phyloP scores from a whole-genome alignment of 1,140 invertebrate genomes.

The Gryon sp. region DNA sequence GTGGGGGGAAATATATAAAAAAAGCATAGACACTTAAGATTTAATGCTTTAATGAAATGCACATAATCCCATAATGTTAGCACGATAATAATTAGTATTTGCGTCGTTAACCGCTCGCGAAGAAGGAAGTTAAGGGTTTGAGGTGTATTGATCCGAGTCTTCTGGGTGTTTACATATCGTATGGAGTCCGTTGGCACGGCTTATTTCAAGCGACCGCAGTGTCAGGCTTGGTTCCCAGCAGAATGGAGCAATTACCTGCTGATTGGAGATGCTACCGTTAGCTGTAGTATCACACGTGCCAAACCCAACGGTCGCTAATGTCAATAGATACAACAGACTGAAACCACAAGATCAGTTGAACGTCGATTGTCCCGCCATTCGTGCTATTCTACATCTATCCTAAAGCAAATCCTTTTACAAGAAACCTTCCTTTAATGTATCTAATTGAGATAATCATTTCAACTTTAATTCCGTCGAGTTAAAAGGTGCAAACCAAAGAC shows the following conservation, averaged over 20 bases:
- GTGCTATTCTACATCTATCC: slow-evolving; percentile 60
- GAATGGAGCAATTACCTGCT: slow-evolving; percentile 70
- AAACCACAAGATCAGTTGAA: slow-evolving; percentile 63
- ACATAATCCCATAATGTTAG: slow-evolving; percentile 55
- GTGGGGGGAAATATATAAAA: slow-evolving; percentile 27
- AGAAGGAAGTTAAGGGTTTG: slow-evolving; percentile 44
- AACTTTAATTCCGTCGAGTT: slow-evolving; percentile 6
- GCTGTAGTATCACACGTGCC: slow-evolving; percentile 74
- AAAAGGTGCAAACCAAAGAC: too few species aligned
- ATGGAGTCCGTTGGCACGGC: slow-evolving; percentile 38
- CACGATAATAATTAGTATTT: slow-evolving; percentile 54
- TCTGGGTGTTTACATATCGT: slow-evolving; percentile 59
- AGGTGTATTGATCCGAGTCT: slow-evolving; percentile 53
- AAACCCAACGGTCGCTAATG: slow-evolving; percentile 70
- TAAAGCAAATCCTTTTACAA: slow-evolving; percentile 55
- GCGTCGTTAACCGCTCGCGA: slow-evolving; percentile 40
- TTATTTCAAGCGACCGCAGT: slow-evolving; percentile 61
- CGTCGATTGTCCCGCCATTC: slow-evolving; percentile 62
- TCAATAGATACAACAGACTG: slow-evolving; percentile 66
- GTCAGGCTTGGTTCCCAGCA: slow-evolving; percentile 60
- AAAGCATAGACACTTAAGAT: slow-evolving; percentile 23
- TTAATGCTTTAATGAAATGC: slow-evolving; percentile 56
- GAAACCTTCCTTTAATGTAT: slow-evolving; percentile 40
- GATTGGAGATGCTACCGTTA: slow-evolving; percentile 72
- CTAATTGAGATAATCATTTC: slow-evolving; percentile 45